Conservation (phyloP, 2,797 vertebrate genomes). For the Natrix natrix region DNA sequence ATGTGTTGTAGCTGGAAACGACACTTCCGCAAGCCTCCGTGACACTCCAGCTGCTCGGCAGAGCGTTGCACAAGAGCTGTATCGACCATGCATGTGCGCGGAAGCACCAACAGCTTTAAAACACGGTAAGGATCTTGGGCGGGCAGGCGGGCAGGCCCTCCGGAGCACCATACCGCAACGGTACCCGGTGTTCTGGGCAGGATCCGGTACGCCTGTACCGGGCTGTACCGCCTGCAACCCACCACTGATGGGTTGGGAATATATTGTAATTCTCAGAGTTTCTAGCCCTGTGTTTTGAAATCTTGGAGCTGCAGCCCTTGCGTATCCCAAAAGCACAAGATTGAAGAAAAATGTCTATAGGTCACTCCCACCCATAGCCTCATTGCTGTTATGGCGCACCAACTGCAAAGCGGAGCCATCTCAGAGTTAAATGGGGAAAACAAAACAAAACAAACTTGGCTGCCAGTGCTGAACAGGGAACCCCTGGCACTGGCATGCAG, state of each 20-base stretch:
- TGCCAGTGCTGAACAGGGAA: not conserved
- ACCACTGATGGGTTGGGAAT: not conserved
- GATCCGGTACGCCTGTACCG: too few species aligned
- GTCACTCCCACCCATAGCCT: not conserved
- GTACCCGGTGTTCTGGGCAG: too few species aligned
- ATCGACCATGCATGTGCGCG: too few species aligned
- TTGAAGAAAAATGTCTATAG: not conserved
- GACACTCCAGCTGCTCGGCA: too few species aligned
- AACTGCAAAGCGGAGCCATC: not conserved
- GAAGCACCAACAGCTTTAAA: too few species aligned
- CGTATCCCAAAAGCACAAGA: not conserved
- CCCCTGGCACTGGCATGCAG: not conserved
- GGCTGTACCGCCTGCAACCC: too few species aligned
- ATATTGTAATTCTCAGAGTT: not conserved
- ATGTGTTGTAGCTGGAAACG: too few species aligned
- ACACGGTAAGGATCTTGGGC: too few species aligned
- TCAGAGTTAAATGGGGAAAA: not conserved
- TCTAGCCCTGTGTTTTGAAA: not conserved
- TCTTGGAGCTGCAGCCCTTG: not conserved
- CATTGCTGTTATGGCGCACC: not conserved
- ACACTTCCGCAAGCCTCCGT: too few species aligned
- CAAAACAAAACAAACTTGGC: not conserved
- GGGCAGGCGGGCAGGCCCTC: too few species aligned
- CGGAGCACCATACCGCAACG: too few species aligned
- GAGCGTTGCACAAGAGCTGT: too few species aligned